Evolutionary conservation across 2,888 invertebrate species (phyloP).

Genomic region (Meloe dianella): DNA sequence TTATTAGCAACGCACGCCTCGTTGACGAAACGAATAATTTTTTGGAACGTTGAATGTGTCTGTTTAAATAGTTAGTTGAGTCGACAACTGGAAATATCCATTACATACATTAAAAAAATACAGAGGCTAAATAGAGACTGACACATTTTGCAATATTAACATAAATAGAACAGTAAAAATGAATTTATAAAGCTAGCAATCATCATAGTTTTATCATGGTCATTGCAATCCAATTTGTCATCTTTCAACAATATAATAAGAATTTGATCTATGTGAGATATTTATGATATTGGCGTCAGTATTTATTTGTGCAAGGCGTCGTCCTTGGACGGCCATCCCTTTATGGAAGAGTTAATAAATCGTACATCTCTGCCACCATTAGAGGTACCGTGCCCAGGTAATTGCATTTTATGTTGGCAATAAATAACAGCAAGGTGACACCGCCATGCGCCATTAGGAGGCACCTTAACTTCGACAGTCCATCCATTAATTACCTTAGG

Average conservation of each 20-base stretch:
- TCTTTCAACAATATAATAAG: not conserved
- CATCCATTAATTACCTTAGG: constrained; percentile 50
- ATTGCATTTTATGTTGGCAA: constrained; percentile 51
- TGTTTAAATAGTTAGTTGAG: not conserved
- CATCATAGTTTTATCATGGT: not conserved
- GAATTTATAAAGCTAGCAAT: no score
- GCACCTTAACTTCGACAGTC: constrained; percentile 48
- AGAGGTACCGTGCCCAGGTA: constrained; percentile 51
- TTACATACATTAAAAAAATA: not conserved
- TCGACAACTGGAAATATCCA: constrained; percentile 6
- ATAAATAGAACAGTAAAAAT: no score
- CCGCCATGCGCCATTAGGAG: constrained; percentile 49
- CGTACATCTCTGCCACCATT: constrained; percentile 37
- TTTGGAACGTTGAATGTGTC: constrained; percentile 9
- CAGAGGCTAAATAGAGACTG: not conserved
- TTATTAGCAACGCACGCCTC: constrained; percentile 45
- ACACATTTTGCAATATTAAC: not conserved
- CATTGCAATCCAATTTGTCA: not conserved
- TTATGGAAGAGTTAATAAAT: constrained; percentile 40
- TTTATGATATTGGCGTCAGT: not conserved
- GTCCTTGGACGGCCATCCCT: constrained; percentile 25
- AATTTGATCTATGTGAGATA: not conserved
- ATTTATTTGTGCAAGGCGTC: constrained; percentile 11
- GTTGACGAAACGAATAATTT: constrained; percentile 26
- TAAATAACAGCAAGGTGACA: constrained; percentile 51